Evolutionary conservation across 1,140 invertebrate genomes (phyloP), one percentile per base, ranked within the genome.

Genomic region (Subanguina moxae): DNA sequence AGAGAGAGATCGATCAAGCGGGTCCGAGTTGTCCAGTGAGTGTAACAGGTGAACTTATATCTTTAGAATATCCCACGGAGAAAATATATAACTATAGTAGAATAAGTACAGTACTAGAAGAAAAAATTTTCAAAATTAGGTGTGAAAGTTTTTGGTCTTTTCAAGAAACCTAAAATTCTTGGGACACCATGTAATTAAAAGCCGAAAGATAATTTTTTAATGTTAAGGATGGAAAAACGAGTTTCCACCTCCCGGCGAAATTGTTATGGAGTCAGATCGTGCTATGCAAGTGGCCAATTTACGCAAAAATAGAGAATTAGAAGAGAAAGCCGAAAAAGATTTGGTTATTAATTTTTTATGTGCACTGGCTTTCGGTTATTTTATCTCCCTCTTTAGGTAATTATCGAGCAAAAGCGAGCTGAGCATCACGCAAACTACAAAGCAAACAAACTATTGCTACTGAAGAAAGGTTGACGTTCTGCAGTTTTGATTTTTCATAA

Each of bases 221-320:
- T n/a, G n/a, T 77, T 45, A 13, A 78, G 93, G 93, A 17, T 96
- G 93, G 93, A 87, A 87, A 72, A 88, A 90, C 43, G 69, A 75
- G 45, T 82, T 96, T 65, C 94, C 94, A 0, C 80, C 87, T 19
- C 90, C 92, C 57, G 94, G 94, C 0, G 91, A 94, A 76, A 84
- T 88, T 66, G 88, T 95, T 46, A 82, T 94, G 8, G 88, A 96
- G 86, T 90, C 94, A 3, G 85, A 88, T 58, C 87, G 84, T 25
- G 91, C 90, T 0, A 82, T 87, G 70, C 86, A 88, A 68, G 88
- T 91, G 43, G 81, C 88, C 70, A 77, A 84, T 17, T 82, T 88
- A 70, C 78, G 86, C 48, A 84, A 86, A 78, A 77, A 85, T 45
- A 84, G 88, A 63, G 90, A 91, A 84, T 84, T 87, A 58, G 85